Conservation (phyloP, 2,797 vertebrate species). For the Poeciliopsis gracilis region DNA sequence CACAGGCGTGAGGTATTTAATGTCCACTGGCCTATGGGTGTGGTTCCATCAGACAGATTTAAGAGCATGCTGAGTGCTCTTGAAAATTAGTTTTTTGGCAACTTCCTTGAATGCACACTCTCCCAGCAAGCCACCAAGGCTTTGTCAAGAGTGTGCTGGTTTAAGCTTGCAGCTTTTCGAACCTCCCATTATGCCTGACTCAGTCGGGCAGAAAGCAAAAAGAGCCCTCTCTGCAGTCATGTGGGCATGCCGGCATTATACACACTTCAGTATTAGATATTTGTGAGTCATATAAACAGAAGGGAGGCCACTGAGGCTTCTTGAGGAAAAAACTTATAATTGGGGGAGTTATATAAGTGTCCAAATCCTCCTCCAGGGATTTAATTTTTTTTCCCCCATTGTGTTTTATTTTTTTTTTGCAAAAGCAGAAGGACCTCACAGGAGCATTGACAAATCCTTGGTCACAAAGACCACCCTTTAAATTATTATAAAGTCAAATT, state of each 20-base stretch:
- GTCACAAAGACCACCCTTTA: conserved; percentile 67
- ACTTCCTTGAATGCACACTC: conserved; percentile 73
- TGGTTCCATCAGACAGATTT: conserved; percentile 73
- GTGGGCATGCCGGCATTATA: conserved; percentile 80
- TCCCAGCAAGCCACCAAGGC: conserved; percentile 77
- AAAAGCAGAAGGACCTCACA: conserved; percentile 78
- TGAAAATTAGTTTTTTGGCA: conserved; percentile 82
- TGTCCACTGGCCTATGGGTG: conserved; percentile 55
- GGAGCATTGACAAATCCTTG: conserved; percentile 77
- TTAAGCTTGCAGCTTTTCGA: conserved; percentile 80
- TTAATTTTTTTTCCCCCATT: conserved; percentile 71
- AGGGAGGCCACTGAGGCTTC: conserved; percentile 76
- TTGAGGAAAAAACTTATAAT: conserved; percentile 77
- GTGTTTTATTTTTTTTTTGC: conserved; percentile 68
- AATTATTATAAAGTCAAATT: conserved; percentile 51
- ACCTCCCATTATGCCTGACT: conserved; percentile 80
- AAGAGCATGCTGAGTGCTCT: conserved; percentile 78
- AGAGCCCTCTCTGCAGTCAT: conserved; percentile 82
- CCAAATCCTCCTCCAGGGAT: conserved; percentile 82
- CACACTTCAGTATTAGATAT: conserved; percentile 83
- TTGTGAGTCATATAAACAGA: conserved; percentile 85
- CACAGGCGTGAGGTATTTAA: conserved; percentile 64
- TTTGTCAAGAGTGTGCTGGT: conserved; percentile 78
- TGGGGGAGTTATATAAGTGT: conserved; percentile 86
- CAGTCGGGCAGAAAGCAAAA: conserved; percentile 83